These are phyloP conservation scores for Esperia sulphurella DNA, from an alignment of 2,888 invertebrate genomes.

Conservation along the genomic window DNA sequence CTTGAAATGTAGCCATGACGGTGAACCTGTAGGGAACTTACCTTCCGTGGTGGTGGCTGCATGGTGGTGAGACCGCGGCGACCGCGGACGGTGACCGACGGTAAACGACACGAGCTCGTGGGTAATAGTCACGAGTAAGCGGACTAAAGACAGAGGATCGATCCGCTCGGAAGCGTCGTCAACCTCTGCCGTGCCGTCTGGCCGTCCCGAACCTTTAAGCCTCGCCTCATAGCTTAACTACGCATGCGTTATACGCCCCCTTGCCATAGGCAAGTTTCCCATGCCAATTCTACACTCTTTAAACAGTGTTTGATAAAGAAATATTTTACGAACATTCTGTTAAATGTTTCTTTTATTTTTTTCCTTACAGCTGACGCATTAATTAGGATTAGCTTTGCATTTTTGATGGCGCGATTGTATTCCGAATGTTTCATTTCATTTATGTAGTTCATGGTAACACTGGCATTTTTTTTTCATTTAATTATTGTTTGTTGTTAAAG, in stretches of 20 bases:
- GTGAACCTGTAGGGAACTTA: conserved; percentile 54
- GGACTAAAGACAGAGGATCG: conserved; percentile 23
- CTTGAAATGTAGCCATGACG: not conserved
- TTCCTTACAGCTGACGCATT: too few relatives aligned
- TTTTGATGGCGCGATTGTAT: too few relatives aligned
- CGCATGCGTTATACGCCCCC: conserved; percentile 29
- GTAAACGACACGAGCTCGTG: too few relatives aligned
- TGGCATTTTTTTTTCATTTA: too few relatives aligned
- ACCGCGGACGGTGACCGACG: not conserved
- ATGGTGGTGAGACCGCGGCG: conserved; percentile 60
- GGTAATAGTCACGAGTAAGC: not conserved
- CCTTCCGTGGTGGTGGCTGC: conserved; percentile 93
- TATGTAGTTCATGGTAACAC: too few relatives aligned
- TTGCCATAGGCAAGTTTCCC: not conserved
- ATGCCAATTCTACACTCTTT: too few relatives aligned
- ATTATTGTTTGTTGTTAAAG: too few relatives aligned
- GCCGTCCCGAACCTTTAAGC: conserved; percentile 7
- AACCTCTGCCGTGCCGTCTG: conserved; percentile 31
- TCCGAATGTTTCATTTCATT: too few relatives aligned
- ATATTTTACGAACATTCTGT: too few relatives aligned
- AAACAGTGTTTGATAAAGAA: too few relatives aligned
- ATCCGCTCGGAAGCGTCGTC: conserved; percentile 39
- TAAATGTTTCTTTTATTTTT: too few relatives aligned
- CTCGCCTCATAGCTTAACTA: not conserved
- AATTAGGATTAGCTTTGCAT: too few relatives aligned